Evolutionary conservation across 1,140 invertebrate species (phyloP).

Genomic region (Prorops nasuta): DNA sequence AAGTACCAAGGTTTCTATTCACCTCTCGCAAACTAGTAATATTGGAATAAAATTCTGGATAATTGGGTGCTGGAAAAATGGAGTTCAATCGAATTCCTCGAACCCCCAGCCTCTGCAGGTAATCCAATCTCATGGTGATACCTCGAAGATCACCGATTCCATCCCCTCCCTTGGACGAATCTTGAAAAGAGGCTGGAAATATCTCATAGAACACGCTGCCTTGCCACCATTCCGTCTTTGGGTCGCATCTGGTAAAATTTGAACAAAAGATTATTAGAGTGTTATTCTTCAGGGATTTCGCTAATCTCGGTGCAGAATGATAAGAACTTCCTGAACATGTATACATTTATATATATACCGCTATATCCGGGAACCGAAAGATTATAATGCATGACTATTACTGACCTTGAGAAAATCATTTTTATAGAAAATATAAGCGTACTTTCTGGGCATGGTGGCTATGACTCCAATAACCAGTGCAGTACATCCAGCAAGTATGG

Average conservation of each 20-base stretch:
- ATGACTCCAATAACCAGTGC: constrained; percentile 71
- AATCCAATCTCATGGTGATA: constrained; percentile 65
- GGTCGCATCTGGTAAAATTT: constrained; percentile 40
- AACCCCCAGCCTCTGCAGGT: constrained; percentile 67
- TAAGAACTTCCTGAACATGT: too few relatives aligned
- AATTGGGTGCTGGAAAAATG: constrained; percentile 68
- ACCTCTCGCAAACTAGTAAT: constrained; percentile 64
- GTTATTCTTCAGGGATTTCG: too few relatives aligned
- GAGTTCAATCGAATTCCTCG: constrained; percentile 71
- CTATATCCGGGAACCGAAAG: constrained; percentile 5
- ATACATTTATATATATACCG: too few relatives aligned
- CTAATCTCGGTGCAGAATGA: too few relatives aligned
- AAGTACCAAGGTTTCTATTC: constrained; percentile 63
- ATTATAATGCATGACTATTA: constrained; percentile 1
- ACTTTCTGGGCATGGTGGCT: constrained; percentile 67
- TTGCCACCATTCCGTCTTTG: constrained; percentile 72
- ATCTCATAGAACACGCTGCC: constrained; percentile 80
- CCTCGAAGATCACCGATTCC: constrained; percentile 74
- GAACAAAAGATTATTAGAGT: too few relatives aligned
- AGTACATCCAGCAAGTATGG: constrained; percentile 66
- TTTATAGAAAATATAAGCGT: constrained; percentile 31
- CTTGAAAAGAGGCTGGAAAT: constrained; percentile 78
- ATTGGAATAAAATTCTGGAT: constrained; percentile 69
- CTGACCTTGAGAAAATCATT: neutral
- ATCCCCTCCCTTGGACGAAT: constrained; percentile 66